phyloP scores from a whole-genome alignment of 2,888 invertebrate genomes.

The Taenaris catops region DNA sequence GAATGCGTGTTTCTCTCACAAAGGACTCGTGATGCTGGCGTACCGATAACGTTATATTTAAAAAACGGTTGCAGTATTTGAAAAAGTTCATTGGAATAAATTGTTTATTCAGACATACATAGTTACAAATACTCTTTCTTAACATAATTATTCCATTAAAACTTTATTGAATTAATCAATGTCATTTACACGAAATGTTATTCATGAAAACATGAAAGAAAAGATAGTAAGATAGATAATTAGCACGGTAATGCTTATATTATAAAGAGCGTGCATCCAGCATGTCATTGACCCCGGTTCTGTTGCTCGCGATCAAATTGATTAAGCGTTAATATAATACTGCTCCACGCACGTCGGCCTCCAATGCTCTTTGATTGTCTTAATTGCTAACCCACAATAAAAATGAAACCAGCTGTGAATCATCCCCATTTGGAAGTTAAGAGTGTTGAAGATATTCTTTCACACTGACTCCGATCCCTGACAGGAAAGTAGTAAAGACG shows the following conservation, averaged over 20 bases:
- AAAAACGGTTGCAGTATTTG: too few species aligned
- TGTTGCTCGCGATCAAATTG: slow-evolving; percentile 61
- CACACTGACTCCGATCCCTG: too few species aligned
- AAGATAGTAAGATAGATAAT: slow-evolving; percentile 23
- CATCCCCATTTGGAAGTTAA: slow-evolving; percentile 1
- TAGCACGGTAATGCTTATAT: slow-evolving; percentile 29
- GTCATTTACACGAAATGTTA: slow-evolving; percentile 11
- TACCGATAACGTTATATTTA: too few species aligned
- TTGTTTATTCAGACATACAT: too few species aligned
- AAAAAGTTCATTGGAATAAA: too few species aligned
- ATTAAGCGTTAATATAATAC: slow-evolving; percentile 64
- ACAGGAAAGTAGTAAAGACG: too few species aligned
- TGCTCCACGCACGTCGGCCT: slow-evolving; percentile 46
- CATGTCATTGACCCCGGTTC: slow-evolving; percentile 45
- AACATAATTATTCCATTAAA: background rate
- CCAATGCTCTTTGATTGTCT: slow-evolving; percentile 66
- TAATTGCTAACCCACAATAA: slow-evolving; percentile 35
- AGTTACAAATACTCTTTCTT: too few species aligned
- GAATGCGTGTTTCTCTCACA: too few species aligned
- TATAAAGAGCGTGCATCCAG: slow-evolving; percentile 17
- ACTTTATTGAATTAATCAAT: slow-evolving; percentile 6
- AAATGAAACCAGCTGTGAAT: slow-evolving; percentile 9
- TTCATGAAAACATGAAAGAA: slow-evolving; percentile 15
- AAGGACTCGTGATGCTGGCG: too few species aligned
- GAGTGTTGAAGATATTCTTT: too few species aligned